phyloP scores from a whole-genome alignment of 2,888 invertebrate species.

The Eurytoma adleriae region DNA sequence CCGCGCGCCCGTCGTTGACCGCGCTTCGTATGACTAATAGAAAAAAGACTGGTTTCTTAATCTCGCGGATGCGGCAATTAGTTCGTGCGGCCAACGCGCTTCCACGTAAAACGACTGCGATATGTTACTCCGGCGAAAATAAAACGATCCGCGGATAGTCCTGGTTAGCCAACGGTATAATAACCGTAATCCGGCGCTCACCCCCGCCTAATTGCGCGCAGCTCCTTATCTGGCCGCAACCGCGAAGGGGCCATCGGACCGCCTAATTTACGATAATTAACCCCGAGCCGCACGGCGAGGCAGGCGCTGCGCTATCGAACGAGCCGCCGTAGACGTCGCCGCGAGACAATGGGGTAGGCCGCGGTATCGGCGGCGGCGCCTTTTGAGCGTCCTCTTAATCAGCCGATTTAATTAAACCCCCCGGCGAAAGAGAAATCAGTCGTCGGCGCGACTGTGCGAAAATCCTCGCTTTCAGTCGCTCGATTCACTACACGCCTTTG shows the following conservation, averaged over 20 bases:
- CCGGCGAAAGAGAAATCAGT: conserved; percentile 35
- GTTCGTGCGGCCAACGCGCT: too few relatives aligned
- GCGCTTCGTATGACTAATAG: too few relatives aligned
- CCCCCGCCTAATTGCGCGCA: neutral
- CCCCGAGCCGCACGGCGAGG: neutral
- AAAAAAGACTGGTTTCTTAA: too few relatives aligned
- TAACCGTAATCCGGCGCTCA: neutral
- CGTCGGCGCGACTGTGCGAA: neutral
- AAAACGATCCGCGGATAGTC: too few relatives aligned
- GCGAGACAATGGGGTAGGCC: neutral
- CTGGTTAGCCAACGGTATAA: too few relatives aligned
- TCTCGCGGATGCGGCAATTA: too few relatives aligned
- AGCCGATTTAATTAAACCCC: conserved; percentile 32
- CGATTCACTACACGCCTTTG: conserved; percentile 8
- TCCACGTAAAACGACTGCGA: too few relatives aligned
- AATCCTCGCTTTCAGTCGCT: conserved; percentile 9
- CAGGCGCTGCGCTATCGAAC: neutral
- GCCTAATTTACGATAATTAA: conserved; percentile 25
- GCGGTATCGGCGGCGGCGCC: neutral
- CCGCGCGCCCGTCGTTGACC: too few relatives aligned
- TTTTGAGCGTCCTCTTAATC: conserved; percentile 13
- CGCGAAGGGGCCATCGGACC: neutral
- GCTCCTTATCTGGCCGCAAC: neutral
- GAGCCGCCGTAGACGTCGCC: neutral
- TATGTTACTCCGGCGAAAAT: too few relatives aligned